These are phyloP conservation scores for Pseudanteris insignis DNA, from an alignment of 2,888 invertebrate species.

Conservation along the genomic window DNA sequence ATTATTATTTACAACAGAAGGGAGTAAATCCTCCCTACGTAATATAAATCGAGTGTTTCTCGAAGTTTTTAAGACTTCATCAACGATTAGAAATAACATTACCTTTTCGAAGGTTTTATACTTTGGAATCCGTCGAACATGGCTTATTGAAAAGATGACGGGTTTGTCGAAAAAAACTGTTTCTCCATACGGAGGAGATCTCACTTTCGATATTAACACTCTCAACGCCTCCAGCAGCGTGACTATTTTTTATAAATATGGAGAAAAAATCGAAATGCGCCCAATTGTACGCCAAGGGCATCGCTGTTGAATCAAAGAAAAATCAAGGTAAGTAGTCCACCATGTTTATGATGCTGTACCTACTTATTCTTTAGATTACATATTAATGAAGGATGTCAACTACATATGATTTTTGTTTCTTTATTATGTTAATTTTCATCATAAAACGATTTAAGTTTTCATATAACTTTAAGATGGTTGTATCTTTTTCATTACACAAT, in stretches of 20 bases:
- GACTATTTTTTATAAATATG: conserved; percentile 69
- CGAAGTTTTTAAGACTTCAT: conserved; percentile 7
- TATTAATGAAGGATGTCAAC: too few species aligned
- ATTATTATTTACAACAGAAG: conserved; percentile 77
- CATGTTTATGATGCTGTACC: too few species aligned
- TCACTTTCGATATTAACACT: conserved; percentile 68
- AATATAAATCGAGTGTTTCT: conserved; percentile 62
- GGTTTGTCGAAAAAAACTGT: conserved; percentile 74
- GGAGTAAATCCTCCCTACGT: conserved; percentile 74
- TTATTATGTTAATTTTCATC: neutral
- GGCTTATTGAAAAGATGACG: conserved; percentile 84
- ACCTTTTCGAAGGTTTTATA: conserved; percentile 54
- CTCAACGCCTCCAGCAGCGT: conserved; percentile 59
- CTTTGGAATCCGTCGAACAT: conserved; percentile 71
- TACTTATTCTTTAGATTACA: too few species aligned
- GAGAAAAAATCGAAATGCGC: conserved; percentile 80
- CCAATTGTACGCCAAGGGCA: conserved; percentile 76
- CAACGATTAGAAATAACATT: conserved; percentile 32
- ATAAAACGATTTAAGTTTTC: neutral
- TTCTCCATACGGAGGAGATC: conserved; percentile 78
- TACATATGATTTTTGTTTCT: too few species aligned
- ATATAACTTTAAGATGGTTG: too few species aligned
- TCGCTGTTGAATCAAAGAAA: conserved; percentile 79
- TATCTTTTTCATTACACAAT: too few species aligned
- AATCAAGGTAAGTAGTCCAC: conserved; percentile 76